Conservation (phyloP, 2,888 invertebrate species). For the Lycia hirtaria region DNA sequence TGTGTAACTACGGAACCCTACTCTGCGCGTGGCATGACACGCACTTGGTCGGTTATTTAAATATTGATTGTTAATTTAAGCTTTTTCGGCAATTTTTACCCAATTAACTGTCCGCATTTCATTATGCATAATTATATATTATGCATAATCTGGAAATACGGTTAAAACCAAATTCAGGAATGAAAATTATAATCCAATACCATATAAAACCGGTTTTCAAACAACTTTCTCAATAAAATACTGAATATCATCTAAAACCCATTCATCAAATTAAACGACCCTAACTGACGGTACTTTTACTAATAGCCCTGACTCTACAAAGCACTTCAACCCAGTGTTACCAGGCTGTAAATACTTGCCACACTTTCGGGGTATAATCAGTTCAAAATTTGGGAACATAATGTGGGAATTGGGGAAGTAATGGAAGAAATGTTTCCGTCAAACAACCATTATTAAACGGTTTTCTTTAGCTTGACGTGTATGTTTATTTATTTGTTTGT, state of each 20-base stretch:
- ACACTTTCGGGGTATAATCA: not conserved
- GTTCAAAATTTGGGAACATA: not conserved
- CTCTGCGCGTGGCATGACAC: too few species aligned
- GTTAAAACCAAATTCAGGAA: not conserved
- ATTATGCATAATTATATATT: too few species aligned
- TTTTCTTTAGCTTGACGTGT: too few species aligned
- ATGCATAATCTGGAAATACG: not conserved
- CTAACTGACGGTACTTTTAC: constrained; percentile 3
- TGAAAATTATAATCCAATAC: not conserved
- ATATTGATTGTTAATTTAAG: too few species aligned
- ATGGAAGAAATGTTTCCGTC: too few species aligned
- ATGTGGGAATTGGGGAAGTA: too few species aligned
- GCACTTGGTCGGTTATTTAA: too few species aligned
- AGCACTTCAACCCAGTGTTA: not conserved
- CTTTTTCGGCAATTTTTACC: too few species aligned
- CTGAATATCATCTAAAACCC: not conserved
- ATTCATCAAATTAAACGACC: constrained; percentile 1
- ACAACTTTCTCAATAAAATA: not conserved
- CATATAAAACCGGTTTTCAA: not conserved
- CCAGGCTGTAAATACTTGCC: not conserved
- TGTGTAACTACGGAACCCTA: too few species aligned
- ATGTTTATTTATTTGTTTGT: too few species aligned
- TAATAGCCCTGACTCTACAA: constrained; percentile 11
- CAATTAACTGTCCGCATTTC: too few species aligned
- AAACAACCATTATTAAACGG: too few species aligned